Percentiles rank a stretch among this genome's conserved stretches.
Evolutionary conservation across 2,797 vertebrate species (phyloP).

Genomic region (Pipistrellus nathusii): DNA sequence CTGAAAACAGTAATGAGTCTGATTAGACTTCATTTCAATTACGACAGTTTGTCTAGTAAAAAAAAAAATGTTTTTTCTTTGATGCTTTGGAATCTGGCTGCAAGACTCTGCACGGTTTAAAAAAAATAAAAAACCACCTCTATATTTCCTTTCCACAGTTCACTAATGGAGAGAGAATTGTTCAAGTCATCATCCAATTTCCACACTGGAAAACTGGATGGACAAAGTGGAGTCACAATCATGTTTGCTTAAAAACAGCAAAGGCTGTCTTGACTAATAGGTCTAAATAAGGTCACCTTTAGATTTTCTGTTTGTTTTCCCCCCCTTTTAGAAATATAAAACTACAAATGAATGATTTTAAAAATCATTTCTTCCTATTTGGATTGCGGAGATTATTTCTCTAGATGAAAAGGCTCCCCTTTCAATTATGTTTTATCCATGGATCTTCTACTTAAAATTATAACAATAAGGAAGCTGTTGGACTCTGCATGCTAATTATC

Average conservation of each 20-base stretch:
- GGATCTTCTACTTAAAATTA: slow-evolving; percentile 76
- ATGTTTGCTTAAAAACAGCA: slow-evolving; percentile 96
- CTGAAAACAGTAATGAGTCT: slow-evolving; percentile 99
- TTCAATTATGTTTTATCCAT: slow-evolving; percentile 79
- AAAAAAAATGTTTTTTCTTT: slow-evolving; percentile 75
- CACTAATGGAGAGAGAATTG: slow-evolving; percentile 99
- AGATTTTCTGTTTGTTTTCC: slow-evolving; percentile 86
- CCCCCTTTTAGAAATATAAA: slow-evolving; percentile 71
- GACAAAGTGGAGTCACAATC: slow-evolving; percentile 91
- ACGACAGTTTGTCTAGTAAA: slow-evolving; percentile 92
- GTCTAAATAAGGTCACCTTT: slow-evolving; percentile 95
- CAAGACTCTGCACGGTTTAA: slow-evolving; percentile 89
- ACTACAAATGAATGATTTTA: slow-evolving; percentile 78
- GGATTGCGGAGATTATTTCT: slow-evolving; percentile 81
- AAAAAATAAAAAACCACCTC: slow-evolving; percentile 92
- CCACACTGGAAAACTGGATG: slow-evolving; percentile 95
- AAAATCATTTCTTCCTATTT: slow-evolving; percentile 78
- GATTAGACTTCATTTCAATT: slow-evolving; percentile 99
- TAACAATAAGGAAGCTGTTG: slow-evolving; percentile 66
- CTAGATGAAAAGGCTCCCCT: slow-evolving; percentile 78
- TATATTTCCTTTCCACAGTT: slow-evolving; percentile 94
- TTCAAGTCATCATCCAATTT: slow-evolving; percentile 95
- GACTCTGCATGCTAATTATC: slow-evolving; percentile 69
- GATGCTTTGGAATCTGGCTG: slow-evolving; percentile 90
- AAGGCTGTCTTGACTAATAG: slow-evolving; percentile 93